These are phyloP conservation scores for Amblyopsis hoosieri DNA, from an alignment of 2,797 vertebrate species.

Conservation along the genomic window DNA sequence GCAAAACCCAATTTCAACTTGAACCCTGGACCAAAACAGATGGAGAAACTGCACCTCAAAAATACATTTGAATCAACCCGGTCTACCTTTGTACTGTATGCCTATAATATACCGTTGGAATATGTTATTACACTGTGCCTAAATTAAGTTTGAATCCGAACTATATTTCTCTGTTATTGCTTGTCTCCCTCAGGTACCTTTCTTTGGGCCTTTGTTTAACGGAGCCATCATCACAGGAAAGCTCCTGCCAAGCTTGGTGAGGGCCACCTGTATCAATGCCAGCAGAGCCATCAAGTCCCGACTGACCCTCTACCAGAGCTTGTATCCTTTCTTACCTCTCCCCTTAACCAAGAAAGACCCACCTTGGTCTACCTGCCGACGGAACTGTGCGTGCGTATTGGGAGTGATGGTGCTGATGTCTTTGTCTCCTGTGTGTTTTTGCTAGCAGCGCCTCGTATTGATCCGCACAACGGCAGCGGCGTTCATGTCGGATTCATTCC, in stretches of 20 bases:
- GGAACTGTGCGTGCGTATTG: slow-evolving; percentile 16
- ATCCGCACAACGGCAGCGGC: slow-evolving; percentile 32
- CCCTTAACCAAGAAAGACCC: no score
- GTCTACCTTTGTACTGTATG: slow-evolving; percentile 8
- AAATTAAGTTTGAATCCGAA: slow-evolving; percentile 11
- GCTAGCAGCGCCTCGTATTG: slow-evolving; percentile 27
- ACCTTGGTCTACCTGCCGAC: neutral
- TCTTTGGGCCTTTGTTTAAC: slow-evolving; percentile 94
- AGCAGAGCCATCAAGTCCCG: slow-evolving; percentile 97
- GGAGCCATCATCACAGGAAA: slow-evolving; percentile 92
- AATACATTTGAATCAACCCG: slow-evolving; percentile 37
- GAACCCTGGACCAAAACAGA: slow-evolving; percentile 66
- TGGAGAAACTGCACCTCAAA: slow-evolving; percentile 55
- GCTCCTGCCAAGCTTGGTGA: slow-evolving; percentile 92
- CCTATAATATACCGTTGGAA: neutral
- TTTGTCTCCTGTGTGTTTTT: neutral
- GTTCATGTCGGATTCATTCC: no score
- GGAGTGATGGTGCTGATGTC: neutral
- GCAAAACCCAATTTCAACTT: slow-evolving; percentile 66
- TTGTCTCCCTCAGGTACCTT: slow-evolving; percentile 84
- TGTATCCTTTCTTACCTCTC: slow-evolving; percentile 90
- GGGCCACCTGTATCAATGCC: slow-evolving; percentile 96
- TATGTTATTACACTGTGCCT: neutral
- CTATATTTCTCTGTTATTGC: slow-evolving; percentile 1
- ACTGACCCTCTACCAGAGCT: slow-evolving; percentile 97